phyloP scores from a whole-genome alignment of 2,888 invertebrate species.

The Ctenicera cuprea region DNA sequence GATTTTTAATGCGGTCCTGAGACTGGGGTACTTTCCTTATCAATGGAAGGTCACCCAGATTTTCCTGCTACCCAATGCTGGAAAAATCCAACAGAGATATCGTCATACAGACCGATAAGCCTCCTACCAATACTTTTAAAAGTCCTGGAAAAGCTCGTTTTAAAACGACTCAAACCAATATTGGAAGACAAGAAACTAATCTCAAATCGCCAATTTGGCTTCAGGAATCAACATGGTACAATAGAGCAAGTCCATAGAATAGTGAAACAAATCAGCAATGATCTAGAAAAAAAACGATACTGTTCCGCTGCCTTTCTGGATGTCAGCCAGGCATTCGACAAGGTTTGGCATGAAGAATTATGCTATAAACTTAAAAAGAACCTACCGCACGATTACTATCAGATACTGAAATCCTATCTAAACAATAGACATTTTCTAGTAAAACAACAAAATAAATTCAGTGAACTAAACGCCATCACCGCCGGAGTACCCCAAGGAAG shows the following conservation, averaged over 20 bases:
- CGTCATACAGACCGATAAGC: not conserved
- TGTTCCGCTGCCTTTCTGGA: slow-evolving; percentile 4
- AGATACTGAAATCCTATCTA: not conserved
- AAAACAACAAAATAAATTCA: not conserved
- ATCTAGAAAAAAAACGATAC: not conserved
- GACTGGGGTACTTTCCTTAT: slow-evolving; percentile 7
- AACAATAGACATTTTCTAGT: not conserved
- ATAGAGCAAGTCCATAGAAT: slow-evolving; percentile 6
- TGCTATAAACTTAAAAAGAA: slow-evolving; percentile 9
- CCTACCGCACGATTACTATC: slow-evolving; percentile 8
- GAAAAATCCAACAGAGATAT: not conserved
- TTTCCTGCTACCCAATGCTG: slow-evolving; percentile 8
- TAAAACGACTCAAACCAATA: slow-evolving; percentile 1
- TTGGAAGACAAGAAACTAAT: slow-evolving; percentile 17
- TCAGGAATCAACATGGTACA: slow-evolving; percentile 4
- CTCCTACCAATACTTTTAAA: not conserved
- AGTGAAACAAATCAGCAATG: too few relatives aligned
- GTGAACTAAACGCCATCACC: too few relatives aligned
- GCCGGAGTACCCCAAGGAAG: slow-evolving; percentile 7
- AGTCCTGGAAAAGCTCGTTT: not conserved
- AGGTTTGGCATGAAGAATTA: slow-evolving; percentile 4
- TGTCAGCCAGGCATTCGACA: slow-evolving; percentile 17
- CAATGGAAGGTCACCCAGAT: slow-evolving; percentile 1
- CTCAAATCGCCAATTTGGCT: too few relatives aligned
- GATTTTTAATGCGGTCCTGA: slow-evolving; percentile 2